Evolutionary conservation across 2,888 invertebrate species (phyloP).

Genomic region (Polyploca ridens): DNA sequence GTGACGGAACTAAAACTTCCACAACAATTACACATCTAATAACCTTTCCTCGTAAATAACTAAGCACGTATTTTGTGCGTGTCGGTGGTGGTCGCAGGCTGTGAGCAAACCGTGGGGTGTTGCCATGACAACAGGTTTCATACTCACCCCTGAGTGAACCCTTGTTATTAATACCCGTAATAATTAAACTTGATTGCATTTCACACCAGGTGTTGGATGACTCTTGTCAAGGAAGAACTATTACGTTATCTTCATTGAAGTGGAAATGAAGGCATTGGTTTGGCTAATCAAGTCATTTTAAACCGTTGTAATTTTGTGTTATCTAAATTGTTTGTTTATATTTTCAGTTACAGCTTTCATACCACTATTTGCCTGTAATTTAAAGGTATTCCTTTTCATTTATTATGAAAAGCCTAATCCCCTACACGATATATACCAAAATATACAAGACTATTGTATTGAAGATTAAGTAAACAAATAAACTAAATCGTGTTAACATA

Average conservation of each 20-base stretch:
- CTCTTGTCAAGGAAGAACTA: constrained; percentile 66
- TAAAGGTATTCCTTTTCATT: background rate
- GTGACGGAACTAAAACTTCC: constrained; percentile 36
- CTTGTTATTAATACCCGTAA: constrained; percentile 84
- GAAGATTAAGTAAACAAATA: background rate
- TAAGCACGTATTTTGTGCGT: constrained; percentile 68
- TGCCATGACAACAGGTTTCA: constrained; percentile 73
- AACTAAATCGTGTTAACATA: background rate
- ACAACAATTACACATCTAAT: constrained; percentile 75
- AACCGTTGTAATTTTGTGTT: background rate
- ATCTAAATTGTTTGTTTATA: too few species aligned
- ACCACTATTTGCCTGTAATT: background rate
- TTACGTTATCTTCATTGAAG: constrained; percentile 31
- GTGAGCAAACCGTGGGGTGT: constrained; percentile 71
- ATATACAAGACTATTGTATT: background rate
- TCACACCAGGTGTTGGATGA: constrained; percentile 82
- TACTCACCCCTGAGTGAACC: constrained; percentile 74
- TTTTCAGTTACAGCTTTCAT: too few species aligned
- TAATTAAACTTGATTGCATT: constrained; percentile 85
- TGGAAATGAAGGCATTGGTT: constrained; percentile 24
- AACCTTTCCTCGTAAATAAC: constrained; percentile 78
- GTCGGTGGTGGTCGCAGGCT: constrained; percentile 68
- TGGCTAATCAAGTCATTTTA: background rate
- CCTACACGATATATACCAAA: too few species aligned
- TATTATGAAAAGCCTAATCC: too few species aligned